Evolutionary conservation across 2,797 vertebrate species (phyloP).

Genomic region (Arvicola amphibius): DNA sequence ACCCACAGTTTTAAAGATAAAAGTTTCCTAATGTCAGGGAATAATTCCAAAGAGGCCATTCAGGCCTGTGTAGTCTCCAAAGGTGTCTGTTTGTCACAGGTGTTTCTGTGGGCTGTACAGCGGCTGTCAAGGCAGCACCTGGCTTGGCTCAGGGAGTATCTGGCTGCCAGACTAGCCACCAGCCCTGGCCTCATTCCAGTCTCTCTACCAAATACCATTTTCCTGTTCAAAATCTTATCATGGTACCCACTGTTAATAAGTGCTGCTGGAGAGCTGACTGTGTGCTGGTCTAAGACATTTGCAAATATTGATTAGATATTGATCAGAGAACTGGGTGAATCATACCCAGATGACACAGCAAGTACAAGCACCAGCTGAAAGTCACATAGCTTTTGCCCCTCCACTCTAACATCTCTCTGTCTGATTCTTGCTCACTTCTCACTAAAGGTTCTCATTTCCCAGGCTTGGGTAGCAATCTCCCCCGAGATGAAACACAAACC

Average conservation of each 20-base stretch:
- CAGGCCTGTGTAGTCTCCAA: constrained; percentile 10
- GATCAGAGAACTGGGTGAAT: background rate
- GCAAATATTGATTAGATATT: constrained; percentile 4
- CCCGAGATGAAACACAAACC: background rate
- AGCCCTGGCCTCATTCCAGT: background rate
- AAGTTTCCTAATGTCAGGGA: constrained; percentile 42
- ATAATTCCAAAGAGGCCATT: background rate
- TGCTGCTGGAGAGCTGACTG: background rate
- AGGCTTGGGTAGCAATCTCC: background rate
- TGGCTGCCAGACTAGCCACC: background rate
- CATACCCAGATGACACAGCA: background rate
- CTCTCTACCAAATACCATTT: background rate
- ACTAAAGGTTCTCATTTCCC: background rate
- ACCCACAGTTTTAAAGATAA: background rate
- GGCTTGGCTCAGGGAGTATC: background rate
- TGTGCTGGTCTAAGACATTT: background rate
- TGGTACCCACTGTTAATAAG: background rate
- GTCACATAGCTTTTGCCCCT: background rate
- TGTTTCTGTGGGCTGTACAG: background rate
- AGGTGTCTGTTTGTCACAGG: background rate
- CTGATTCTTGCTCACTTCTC: background rate
- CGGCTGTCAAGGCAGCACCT: fast-evolving
- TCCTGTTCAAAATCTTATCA: background rate
- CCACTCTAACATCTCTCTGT: background rate
- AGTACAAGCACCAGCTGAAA: background rate